phyloP scores from a whole-genome alignment of 2,113 vertebrate species.

The Tupaia chinensis region DNA sequence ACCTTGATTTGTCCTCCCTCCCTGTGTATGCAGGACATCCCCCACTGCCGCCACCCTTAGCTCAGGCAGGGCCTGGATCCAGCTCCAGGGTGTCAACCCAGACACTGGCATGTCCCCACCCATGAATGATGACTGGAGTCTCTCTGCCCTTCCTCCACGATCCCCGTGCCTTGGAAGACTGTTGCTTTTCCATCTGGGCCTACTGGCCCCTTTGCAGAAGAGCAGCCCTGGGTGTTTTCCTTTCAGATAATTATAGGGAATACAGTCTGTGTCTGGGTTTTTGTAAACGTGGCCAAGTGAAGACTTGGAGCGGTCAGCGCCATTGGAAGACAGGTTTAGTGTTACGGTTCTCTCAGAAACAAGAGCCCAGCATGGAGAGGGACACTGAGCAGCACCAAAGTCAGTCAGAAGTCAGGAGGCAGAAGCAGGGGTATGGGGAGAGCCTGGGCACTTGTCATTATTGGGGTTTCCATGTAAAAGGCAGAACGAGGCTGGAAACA shows the following conservation, averaged over 20 bases:
- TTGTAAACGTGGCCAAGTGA: background rate
- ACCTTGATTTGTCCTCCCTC: background rate
- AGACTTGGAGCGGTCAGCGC: background rate
- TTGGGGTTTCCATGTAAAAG: rapidly evolving
- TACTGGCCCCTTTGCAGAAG: background rate
- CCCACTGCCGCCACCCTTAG: background rate
- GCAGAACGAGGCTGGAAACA: background rate
- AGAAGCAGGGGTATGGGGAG: too few species aligned
- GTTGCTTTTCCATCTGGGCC: background rate
- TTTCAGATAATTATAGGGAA: background rate
- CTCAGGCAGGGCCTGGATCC: background rate
- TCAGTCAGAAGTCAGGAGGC: background rate
- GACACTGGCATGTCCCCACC: too few species aligned
- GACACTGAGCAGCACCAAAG: too few species aligned
- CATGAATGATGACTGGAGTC: background rate
- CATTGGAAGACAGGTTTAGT: background rate
- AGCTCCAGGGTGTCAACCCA: background rate
- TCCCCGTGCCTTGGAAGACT: too few species aligned
- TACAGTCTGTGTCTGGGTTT: background rate
- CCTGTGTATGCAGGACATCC: too few species aligned
- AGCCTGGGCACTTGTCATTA: rapidly evolving
- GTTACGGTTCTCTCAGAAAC: background rate
- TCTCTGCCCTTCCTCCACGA: background rate
- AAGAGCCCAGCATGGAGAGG: too few species aligned
- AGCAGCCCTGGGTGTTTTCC: background rate